These are phyloP conservation scores for Phrixothrix hirtus DNA, from an alignment of 2,888 invertebrate species.

Conservation along the genomic window DNA sequence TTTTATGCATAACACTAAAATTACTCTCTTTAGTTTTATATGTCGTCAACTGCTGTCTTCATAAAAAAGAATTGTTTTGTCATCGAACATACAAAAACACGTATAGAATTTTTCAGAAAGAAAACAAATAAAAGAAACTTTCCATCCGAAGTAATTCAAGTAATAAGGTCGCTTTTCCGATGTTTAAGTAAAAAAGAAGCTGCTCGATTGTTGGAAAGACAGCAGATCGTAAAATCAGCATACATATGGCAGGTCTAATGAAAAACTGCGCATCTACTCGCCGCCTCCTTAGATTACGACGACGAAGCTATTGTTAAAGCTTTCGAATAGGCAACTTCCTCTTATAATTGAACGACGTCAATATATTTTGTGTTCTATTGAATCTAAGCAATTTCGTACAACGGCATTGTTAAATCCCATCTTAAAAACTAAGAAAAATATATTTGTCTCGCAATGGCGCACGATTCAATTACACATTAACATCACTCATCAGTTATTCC, in stretches of 20 bases:
- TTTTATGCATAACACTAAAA: constrained; percentile 31
- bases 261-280: constrained; percentile 35
- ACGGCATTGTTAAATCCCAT: no score
- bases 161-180: constrained; percentile 1
- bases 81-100: not conserved
- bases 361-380: not conserved
- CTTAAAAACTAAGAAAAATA: no score
- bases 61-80: constrained; percentile 4
- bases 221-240: constrained; percentile 36
- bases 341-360: constrained; percentile 19
- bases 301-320: constrained; percentile 25
- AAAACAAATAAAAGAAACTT: no score
- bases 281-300: constrained; percentile 36
- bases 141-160: not conserved
- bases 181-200: constrained; percentile 17
- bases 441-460: not conserved
- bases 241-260: constrained; percentile 35
- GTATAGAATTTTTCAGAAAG: not conserved
- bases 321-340: constrained; percentile 22
- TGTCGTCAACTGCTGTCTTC: constrained; percentile 23
- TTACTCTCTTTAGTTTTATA: constrained; percentile 29
- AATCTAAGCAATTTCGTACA: not conserved
- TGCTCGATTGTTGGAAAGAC: constrained; percentile 32
- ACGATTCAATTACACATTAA: no score
- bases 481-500: no score